Evolutionary conservation across 2,888 invertebrate species (phyloP).

Genomic region (Leptura quadrifasciata): DNA sequence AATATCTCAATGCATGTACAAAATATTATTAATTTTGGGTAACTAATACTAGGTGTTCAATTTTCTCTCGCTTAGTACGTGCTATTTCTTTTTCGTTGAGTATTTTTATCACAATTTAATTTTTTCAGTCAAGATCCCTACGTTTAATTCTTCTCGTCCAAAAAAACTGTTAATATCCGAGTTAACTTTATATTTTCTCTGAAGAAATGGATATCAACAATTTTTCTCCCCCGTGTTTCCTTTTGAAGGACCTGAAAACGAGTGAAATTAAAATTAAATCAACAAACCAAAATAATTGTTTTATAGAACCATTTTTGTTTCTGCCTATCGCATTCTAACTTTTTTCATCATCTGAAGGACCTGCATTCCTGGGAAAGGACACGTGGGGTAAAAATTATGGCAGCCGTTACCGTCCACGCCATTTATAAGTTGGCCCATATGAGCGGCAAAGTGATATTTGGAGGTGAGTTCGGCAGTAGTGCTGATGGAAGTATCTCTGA

Average conservation of each 20-base stretch:
- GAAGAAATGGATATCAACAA: background rate
- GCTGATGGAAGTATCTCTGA: conserved; percentile 79
- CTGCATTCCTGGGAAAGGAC: conserved; percentile 79
- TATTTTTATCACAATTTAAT: conserved; percentile 1
- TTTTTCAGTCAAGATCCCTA: background rate
- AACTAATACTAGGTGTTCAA: too few relatives aligned
- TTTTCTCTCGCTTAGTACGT: too few relatives aligned
- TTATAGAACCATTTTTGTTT: conserved; percentile 26
- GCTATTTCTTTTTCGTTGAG: background rate
- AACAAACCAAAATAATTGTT: conserved; percentile 7
- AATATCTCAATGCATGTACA: too few relatives aligned
- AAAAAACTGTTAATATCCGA: conserved; percentile 7
- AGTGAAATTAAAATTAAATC: conserved; percentile 27
- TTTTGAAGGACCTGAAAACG: conserved; percentile 26
- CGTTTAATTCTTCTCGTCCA: background rate
- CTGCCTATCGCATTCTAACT: conserved; percentile 72
- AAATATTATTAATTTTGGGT: too few relatives aligned
- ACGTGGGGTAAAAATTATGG: conserved; percentile 81
- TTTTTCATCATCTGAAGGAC: conserved; percentile 81
- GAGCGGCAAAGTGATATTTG: conserved; percentile 81
- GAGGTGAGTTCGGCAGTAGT: conserved; percentile 80
- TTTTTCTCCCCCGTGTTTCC: background rate
- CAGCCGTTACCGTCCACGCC: conserved; percentile 81
- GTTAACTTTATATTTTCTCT: background rate
- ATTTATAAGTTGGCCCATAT: conserved; percentile 81